Evolutionary conservation across 92 coral and sea anemone genomes (phyloP).

Genomic region (Hydrozoanthus gracilis): DNA sequence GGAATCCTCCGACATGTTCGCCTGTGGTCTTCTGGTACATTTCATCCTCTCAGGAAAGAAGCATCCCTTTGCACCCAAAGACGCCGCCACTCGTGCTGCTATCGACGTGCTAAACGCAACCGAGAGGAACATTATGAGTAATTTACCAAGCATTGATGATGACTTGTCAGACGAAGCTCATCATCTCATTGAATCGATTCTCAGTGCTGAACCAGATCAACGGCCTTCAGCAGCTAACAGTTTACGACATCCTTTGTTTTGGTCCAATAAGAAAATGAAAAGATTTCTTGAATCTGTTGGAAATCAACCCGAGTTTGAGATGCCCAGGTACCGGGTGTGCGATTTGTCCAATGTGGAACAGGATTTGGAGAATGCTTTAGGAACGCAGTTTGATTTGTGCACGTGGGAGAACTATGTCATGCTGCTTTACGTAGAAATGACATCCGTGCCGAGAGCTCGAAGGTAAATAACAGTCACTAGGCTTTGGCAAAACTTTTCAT

Average conservation of each 20-base stretch:
- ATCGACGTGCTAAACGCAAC: slow-evolving; percentile 44
- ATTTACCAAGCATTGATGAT: neutral
- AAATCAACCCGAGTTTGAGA: slow-evolving; percentile 67
- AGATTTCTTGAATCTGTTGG: slow-evolving; percentile 63
- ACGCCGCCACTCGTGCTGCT: slow-evolving; percentile 26
- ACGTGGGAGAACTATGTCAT: slow-evolving; percentile 51
- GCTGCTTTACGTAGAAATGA: slow-evolving; percentile 49
- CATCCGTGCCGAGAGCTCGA: slow-evolving; percentile 27
- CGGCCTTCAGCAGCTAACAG: slow-evolving; percentile 57
- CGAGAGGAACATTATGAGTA: slow-evolving; percentile 43
- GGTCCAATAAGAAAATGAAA: slow-evolving; percentile 63
- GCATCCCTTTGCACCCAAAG: slow-evolving; percentile 43
- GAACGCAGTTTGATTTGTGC: neutral
- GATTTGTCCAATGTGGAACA: slow-evolving; percentile 21
- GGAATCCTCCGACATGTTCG: slow-evolving; percentile 41
- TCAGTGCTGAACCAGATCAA: neutral
- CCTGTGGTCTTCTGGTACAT: slow-evolving; percentile 43
- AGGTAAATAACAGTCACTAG: neutral
- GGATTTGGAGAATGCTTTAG: slow-evolving; percentile 37
- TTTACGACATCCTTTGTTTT: slow-evolving; percentile 62
- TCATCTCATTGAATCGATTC: slow-evolving; percentile 34
- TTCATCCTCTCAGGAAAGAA: slow-evolving; percentile 32
- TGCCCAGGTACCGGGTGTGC: slow-evolving; percentile 24
- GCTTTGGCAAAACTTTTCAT: too few species aligned
- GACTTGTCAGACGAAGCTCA: slow-evolving; percentile 23